Conservation (phyloP, 2,113 vertebrate genomes). For the Aepyceros melampus region DNA sequence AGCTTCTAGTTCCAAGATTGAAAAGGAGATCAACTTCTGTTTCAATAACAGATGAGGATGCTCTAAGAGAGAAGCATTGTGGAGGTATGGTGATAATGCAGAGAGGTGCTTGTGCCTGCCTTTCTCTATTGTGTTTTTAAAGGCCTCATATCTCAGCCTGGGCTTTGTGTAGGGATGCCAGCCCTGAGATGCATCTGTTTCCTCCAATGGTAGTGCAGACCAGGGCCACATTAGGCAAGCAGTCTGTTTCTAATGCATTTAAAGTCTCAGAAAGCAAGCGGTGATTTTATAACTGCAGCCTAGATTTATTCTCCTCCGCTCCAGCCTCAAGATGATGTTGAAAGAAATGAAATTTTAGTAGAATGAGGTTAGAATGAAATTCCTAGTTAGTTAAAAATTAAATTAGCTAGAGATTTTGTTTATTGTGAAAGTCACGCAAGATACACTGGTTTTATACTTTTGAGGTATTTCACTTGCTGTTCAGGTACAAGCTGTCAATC, state of each 20-base stretch:
- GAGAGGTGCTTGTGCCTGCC: conserved; percentile 18
- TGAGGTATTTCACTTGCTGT: conserved; percentile 78
- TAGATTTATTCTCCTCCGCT: conserved; percentile 53
- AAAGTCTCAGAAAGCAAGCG: conserved; percentile 33
- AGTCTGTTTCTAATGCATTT: conserved; percentile 34
- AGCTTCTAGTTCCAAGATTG: conserved; percentile 36
- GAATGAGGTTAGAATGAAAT: conserved; percentile 32
- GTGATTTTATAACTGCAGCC: conserved; percentile 25
- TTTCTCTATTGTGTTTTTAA: conserved; percentile 56
- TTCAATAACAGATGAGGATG: conserved; percentile 63
- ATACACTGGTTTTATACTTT: conserved; percentile 48
- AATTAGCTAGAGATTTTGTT: conserved; percentile 62
- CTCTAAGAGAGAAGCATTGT: conserved; percentile 56
- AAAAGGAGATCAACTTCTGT: conserved; percentile 50
- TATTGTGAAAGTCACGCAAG: conserved; percentile 56
- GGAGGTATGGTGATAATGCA: conserved; percentile 4
- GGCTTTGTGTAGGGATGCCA: neutral
- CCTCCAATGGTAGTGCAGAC: neutral
- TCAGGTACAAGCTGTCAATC: conserved; percentile 84
- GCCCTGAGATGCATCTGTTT: conserved; percentile 21
- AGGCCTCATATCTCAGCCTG: conserved; percentile 46
- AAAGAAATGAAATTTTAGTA: conserved; percentile 48
- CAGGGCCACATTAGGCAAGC: neutral
- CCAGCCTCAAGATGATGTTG: conserved; percentile 20
- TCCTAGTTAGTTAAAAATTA: conserved; percentile 68